Evolutionary conservation across 1,140 invertebrate genomes (phyloP).

Genomic region (Onthophagus taurus): DNA sequence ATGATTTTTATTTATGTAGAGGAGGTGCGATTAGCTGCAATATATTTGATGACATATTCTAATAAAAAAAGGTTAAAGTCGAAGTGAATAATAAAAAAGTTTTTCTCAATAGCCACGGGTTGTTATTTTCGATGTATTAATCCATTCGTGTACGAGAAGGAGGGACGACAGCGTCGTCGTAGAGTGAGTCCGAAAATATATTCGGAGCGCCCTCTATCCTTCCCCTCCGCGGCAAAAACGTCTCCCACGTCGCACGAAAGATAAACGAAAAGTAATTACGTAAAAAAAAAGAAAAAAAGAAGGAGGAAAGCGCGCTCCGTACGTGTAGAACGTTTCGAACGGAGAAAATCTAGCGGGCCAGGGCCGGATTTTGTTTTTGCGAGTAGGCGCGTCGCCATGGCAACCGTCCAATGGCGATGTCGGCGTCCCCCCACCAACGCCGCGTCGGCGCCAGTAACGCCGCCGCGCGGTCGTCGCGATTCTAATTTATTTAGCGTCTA

Average conservation of each 20-base stretch:
- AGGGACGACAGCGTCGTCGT: no score
- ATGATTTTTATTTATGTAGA: no score
- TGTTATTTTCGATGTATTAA: no score
- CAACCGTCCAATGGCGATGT: slow-evolving; percentile 26
- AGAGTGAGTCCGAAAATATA: slow-evolving; percentile 35
- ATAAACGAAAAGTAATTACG: slow-evolving; percentile 10
- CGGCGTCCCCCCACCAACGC: slow-evolving; percentile 18
- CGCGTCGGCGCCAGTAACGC: slow-evolving; percentile 17
- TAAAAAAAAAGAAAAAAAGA: slow-evolving; percentile 10
- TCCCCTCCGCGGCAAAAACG: slow-evolving; percentile 19
- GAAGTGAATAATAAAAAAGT: no score
- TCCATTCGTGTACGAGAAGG: no score
- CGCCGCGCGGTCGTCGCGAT: slow-evolving; percentile 8
- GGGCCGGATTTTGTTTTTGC: slow-evolving; percentile 34
- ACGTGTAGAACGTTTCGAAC: slow-evolving; percentile 27
- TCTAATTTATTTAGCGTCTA: background rate
- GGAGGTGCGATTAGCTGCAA: no score
- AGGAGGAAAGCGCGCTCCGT: no score
- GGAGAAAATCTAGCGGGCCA: slow-evolving; percentile 23
- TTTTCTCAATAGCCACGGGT: no score
- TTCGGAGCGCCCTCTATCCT: slow-evolving; percentile 16
- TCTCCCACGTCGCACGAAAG: slow-evolving; percentile 21
- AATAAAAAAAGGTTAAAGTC: no score
- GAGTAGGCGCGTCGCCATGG: slow-evolving; percentile 30
- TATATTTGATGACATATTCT: no score